Evolutionary conservation across 2,888 invertebrate genomes (phyloP).

Genomic region (Oscheius myriophilus): DNA sequence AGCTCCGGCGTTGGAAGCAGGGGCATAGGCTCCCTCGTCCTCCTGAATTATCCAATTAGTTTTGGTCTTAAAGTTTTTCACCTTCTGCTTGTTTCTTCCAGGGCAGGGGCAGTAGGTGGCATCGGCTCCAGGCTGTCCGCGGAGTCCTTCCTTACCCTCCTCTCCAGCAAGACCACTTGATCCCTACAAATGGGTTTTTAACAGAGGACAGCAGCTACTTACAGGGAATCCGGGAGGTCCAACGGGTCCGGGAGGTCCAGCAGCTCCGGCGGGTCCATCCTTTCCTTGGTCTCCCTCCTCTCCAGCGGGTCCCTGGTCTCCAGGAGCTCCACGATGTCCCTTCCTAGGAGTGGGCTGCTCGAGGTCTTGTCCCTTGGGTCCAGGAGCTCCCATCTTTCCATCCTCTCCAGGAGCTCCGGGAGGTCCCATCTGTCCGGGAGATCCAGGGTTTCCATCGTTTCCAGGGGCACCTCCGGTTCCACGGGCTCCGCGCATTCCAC

Average conservation of each 20-base stretch:
- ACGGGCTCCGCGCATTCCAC: conserved; percentile 60
- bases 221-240: conserved; percentile 53
- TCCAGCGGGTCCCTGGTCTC: conserved; percentile 57
- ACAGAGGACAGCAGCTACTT: conserved; percentile 1
- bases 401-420: conserved; percentile 40
- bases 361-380: conserved; percentile 44
- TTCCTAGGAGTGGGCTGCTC: conserved; percentile 57
- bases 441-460: conserved; percentile 56
- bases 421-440: conserved; percentile 54
- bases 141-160: conserved; percentile 49
- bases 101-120: conserved; percentile 61
- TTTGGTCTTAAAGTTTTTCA: not conserved
- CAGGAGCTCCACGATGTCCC: conserved; percentile 57
- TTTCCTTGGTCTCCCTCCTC: conserved; percentile 58
- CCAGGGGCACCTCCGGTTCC: conserved; percentile 53
- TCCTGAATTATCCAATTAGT: not conserved
- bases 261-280: conserved; percentile 45
- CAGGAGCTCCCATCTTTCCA: conserved; percentile 36
- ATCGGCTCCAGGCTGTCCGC: conserved; percentile 47
- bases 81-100: conserved; percentile 39
- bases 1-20: conserved; percentile 44
- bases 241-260: conserved; percentile 52
- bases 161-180: conserved; percentile 55
- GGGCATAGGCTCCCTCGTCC: not conserved
- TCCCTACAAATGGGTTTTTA: conserved; percentile 35